Evolutionary conservation across 2,113 vertebrate species (phyloP).

Genomic region (Sebastes schlegelii): DNA sequence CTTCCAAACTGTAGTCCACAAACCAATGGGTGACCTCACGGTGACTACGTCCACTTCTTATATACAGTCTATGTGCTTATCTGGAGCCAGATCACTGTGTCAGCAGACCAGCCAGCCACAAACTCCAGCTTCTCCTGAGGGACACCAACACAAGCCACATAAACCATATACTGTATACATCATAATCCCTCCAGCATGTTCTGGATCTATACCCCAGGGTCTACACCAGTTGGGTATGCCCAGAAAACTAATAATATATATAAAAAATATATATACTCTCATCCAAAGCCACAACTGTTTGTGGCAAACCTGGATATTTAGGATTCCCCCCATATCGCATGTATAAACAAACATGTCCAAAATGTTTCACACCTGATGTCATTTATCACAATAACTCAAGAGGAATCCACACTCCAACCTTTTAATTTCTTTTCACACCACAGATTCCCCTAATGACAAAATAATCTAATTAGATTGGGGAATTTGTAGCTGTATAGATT

Average conservation of each 20-base stretch:
- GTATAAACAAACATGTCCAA: neutral
- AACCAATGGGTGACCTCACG: no score
- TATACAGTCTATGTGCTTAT: neutral
- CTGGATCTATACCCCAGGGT: neutral
- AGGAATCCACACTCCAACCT: neutral
- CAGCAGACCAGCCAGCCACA: neutral
- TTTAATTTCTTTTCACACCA: neutral
- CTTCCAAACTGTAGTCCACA: no score
- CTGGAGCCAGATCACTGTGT: neutral
- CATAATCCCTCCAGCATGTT: neutral
- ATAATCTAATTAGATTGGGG: conserved; percentile 4
- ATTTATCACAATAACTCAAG: conserved; percentile 6
- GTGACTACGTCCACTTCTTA: no score
- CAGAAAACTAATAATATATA: neutral
- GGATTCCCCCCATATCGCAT: neutral
- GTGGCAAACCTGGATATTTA: neutral
- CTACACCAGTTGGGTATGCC: neutral
- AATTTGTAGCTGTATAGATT: neutral
- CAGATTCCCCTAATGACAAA: conserved; percentile 14
- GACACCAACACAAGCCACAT: no score
- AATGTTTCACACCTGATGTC: neutral
- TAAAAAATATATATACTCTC: neutral
- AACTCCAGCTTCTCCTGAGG: no score
- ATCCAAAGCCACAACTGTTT: neutral
- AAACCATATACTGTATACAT: neutral